These are phyloP conservation scores for Rhogogaster chlorosoma DNA, from an alignment of 2,888 invertebrate species.

Conservation along the genomic window DNA sequence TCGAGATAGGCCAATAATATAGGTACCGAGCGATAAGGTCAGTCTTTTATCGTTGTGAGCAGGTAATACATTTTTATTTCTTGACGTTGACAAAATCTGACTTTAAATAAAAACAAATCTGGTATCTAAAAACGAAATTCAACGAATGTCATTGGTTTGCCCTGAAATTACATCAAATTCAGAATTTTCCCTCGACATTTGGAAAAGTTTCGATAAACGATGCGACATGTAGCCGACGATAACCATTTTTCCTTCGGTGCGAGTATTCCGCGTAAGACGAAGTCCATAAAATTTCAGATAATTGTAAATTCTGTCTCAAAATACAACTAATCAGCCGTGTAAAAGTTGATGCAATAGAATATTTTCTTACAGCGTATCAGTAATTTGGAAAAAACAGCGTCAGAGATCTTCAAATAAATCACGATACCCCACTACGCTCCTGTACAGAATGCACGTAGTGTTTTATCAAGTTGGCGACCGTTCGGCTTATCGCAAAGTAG, in stretches of 20 bases:
- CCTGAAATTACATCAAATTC: too few species aligned
- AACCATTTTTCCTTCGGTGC: background rate
- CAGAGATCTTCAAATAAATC: background rate
- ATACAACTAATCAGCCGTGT: background rate
- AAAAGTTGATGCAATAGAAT: background rate
- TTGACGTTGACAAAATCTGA: too few species aligned
- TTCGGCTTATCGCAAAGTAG: background rate
- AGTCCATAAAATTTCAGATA: background rate
- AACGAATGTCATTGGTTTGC: too few species aligned
- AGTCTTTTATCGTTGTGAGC: too few species aligned
- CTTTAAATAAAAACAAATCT: too few species aligned
- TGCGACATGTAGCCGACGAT: background rate
- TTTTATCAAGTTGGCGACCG: background rate
- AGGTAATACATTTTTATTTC: too few species aligned
- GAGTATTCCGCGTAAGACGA: background rate
- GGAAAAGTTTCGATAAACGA: too few species aligned
- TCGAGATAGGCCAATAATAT: too few species aligned
- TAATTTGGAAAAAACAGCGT: background rate
- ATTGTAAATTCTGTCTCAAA: background rate
- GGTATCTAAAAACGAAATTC: too few species aligned
- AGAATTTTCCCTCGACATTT: too few species aligned
- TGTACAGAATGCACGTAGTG: background rate
- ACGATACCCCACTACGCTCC: background rate
- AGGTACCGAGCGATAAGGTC: too few species aligned
- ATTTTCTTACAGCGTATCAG: background rate